These are phyloP conservation scores for Ctena decussata DNA, from an alignment of 2,888 invertebrate genomes.

Conservation along the genomic window DNA sequence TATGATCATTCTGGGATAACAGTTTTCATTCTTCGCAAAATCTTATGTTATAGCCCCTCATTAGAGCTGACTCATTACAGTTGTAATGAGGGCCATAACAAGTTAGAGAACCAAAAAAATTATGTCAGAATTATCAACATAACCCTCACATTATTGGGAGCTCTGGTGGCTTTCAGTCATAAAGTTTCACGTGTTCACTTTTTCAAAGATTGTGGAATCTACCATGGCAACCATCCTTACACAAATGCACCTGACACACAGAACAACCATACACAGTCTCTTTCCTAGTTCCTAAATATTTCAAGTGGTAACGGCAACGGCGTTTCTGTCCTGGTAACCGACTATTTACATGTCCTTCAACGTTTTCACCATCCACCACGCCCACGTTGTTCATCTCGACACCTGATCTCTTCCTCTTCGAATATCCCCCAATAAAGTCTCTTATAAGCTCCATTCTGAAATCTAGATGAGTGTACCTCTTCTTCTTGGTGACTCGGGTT, in stretches of 20 bases:
- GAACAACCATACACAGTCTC: conserved; percentile 31
- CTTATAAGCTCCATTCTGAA: conserved; percentile 20
- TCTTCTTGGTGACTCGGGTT: too few relatives aligned
- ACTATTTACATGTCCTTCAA: not conserved
- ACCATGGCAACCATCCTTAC: conserved; percentile 34
- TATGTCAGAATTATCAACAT: too few relatives aligned
- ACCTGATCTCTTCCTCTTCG: conserved; percentile 14
- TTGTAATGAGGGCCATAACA: too few relatives aligned
- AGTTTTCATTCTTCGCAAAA: too few relatives aligned
- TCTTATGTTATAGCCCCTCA: too few relatives aligned
- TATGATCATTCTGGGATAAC: too few relatives aligned
- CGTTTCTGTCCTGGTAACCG: conserved; percentile 3
- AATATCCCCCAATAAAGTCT: conserved; percentile 33
- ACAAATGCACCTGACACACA: conserved; percentile 34
- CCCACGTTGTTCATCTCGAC: not conserved
- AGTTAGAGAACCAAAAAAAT: too few relatives aligned
- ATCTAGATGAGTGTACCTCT: conserved; percentile 34
- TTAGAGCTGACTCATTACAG: too few relatives aligned
- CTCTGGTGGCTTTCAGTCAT: too few relatives aligned
- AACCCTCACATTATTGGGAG: too few relatives aligned
- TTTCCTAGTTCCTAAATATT: not conserved
- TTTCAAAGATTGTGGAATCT: conserved; percentile 8
- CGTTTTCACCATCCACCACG: too few relatives aligned
- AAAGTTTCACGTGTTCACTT: too few relatives aligned
- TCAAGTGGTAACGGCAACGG: not conserved